phyloP scores from a whole-genome alignment of 2,888 invertebrate genomes.

The Sclerodermus sp. region DNA sequence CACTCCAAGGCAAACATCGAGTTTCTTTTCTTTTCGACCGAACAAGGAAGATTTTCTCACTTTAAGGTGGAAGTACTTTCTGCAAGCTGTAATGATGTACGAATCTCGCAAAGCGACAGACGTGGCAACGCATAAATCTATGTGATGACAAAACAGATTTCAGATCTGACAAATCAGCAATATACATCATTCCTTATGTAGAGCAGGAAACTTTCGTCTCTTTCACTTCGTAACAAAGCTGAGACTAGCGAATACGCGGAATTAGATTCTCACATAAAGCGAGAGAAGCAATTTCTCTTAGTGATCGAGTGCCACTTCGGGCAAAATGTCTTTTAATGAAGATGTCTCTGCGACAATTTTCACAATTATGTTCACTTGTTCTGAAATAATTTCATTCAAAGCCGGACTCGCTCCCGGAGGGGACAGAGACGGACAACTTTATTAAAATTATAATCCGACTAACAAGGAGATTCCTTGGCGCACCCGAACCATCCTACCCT shows the following conservation, averaged over 20 bases:
- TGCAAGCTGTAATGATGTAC: slow-evolving; percentile 50
- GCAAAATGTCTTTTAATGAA: too few species aligned
- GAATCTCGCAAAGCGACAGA: slow-evolving; percentile 19
- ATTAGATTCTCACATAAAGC: slow-evolving; percentile 5
- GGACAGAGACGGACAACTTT: too few species aligned
- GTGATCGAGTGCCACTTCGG: too few species aligned
- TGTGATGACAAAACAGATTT: slow-evolving; percentile 29
- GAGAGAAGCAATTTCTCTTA: too few species aligned
- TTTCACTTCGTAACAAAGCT: slow-evolving; percentile 1
- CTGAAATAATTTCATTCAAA: too few species aligned
- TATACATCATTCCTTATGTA: slow-evolving; percentile 8
- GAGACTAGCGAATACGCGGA: background rate
- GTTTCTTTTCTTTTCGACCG: slow-evolving; percentile 9
- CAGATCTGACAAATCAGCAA: slow-evolving; percentile 22
- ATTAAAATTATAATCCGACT: too few species aligned
- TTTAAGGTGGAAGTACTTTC: slow-evolving; percentile 15
- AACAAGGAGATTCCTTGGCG: too few species aligned
- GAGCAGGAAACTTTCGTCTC: slow-evolving; percentile 17
- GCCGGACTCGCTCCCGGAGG: too few species aligned
- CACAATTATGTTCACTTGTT: too few species aligned
- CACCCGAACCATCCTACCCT: too few species aligned
- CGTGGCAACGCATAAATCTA: slow-evolving; percentile 12
- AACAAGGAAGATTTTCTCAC: slow-evolving; percentile 7
- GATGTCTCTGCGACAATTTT: too few species aligned
- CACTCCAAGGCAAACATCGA: slow-evolving; percentile 3